These are phyloP conservation scores for Ondatra zibethicus DNA, from an alignment of 2,113 vertebrate species.

Conservation along the genomic window DNA sequence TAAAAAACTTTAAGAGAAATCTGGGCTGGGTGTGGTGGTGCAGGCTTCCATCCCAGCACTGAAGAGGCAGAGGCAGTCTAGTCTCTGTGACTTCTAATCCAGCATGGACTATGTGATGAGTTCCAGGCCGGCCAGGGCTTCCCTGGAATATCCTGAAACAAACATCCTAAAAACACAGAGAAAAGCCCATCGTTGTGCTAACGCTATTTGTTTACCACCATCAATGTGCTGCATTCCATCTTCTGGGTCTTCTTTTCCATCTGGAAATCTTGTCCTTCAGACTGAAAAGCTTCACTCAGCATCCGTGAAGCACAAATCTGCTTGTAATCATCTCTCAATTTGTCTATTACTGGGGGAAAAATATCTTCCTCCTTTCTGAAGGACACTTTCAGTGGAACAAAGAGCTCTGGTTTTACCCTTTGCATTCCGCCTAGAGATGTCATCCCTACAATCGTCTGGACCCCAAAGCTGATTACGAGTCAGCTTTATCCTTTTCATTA, in stretches of 20 bases:
- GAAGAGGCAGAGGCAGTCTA: background rate
- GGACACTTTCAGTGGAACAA: background rate
- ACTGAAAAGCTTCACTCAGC: background rate
- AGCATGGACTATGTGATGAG: background rate
- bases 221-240: background rate
- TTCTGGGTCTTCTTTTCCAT: background rate
- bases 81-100: background rate
- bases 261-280: background rate
- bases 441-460: background rate
- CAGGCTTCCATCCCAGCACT: background rate
- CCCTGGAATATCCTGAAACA: background rate
- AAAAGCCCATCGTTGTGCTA: background rate
- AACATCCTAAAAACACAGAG: background rate
- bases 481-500: background rate
- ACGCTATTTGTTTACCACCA: background rate
- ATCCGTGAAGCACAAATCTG: background rate
- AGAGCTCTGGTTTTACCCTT: background rate
- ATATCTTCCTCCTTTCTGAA: background rate
- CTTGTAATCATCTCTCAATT: background rate
- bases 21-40: background rate
- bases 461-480: background rate
- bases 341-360: background rate
- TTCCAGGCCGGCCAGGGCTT: background rate
- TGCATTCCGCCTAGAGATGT: background rate
- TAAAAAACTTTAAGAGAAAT: background rate